These are phyloP conservation scores for Drosophila ficusphila DNA, from an alignment of 1,140 invertebrate genomes.

Conservation along the genomic window DNA sequence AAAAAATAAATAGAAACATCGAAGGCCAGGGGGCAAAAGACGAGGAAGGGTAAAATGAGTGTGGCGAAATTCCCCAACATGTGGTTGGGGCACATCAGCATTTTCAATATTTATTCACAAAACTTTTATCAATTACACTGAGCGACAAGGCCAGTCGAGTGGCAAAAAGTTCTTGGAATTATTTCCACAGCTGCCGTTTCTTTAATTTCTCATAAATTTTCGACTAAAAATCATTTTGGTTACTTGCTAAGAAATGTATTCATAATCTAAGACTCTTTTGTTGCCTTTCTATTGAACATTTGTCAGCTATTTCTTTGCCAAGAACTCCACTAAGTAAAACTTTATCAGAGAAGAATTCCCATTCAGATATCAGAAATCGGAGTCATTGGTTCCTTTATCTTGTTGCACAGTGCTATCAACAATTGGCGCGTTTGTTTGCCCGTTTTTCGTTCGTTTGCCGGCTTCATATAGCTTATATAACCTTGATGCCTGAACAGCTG, in stretches of 20 bases:
- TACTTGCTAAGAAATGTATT: too few species aligned
- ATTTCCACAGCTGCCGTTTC: not conserved
- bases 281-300: too few species aligned
- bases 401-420: conserved; percentile 51
- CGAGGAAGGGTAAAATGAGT: conserved; percentile 27
- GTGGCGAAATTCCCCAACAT: conserved; percentile 64
- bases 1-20: not conserved
- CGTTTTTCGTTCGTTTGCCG: conserved; percentile 32
- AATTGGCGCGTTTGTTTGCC: conserved; percentile 49
- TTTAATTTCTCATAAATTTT: not conserved
- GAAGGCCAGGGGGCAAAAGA: conserved; percentile 5
- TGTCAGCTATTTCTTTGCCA: not conserved
- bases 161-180: conserved; percentile 7
- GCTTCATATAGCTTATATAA: conserved; percentile 67
- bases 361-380: not conserved
- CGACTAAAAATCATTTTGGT: too few species aligned
- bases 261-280: too few species aligned
- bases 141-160: conserved; percentile 5
- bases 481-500: conserved; percentile 72
- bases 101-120: conserved; percentile 51
- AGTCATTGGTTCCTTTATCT: not conserved
- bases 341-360: not conserved
- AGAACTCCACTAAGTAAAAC: not conserved
- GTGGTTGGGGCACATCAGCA: conserved; percentile 47
- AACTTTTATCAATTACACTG: conserved; percentile 58